A percentile compares a stretch with the other conserved stretches of the same genome.
phyloP scores from a whole-genome alignment of 2,888 invertebrate genomes.

The Parnassius mnemosyne region DNA sequence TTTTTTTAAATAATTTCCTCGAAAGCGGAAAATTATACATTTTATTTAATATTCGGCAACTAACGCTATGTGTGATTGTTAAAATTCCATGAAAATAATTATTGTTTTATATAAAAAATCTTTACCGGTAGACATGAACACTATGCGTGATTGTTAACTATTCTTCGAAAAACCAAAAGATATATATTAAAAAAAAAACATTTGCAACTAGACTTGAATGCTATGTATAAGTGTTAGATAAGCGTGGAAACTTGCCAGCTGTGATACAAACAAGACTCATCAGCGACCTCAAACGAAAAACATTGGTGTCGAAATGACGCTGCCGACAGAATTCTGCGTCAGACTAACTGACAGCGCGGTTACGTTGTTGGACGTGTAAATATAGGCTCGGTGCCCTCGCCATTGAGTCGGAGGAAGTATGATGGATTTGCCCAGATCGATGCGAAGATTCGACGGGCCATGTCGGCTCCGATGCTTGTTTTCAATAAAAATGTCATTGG shows the following conservation, averaged over 20 bases:
- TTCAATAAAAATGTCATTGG: slow-evolving; percentile 75
- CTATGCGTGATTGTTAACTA: too few species aligned
- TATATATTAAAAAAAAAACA: too few species aligned
- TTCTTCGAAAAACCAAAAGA: too few species aligned
- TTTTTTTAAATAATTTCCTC: too few species aligned
- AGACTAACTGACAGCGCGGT: slow-evolving; percentile 35
- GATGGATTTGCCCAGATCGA: slow-evolving; percentile 69
- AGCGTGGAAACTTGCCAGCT: slow-evolving; percentile 51
- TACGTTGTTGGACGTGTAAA: slow-evolving; percentile 61
- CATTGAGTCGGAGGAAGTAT: slow-evolving; percentile 75
- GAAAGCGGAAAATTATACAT: too few species aligned
- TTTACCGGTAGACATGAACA: too few species aligned
- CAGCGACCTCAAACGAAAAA: slow-evolving; percentile 23
- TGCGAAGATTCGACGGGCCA: slow-evolving; percentile 61
- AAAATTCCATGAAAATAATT: too few species aligned
- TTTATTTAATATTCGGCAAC: too few species aligned
- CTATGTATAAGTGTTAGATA: slow-evolving; percentile 43
- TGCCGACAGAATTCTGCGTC: slow-evolving; percentile 42
- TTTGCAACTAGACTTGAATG: slow-evolving; percentile 31
- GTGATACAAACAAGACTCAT: slow-evolving; percentile 33
- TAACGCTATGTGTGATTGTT: too few species aligned
- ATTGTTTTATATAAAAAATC: too few species aligned
- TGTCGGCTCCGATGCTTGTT: slow-evolving; percentile 68
- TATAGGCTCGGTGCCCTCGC: slow-evolving; percentile 70
- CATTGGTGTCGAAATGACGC: slow-evolving; percentile 47